Percentiles rank a stretch among this genome's conserved stretches.
phyloP scores from a whole-genome alignment of 2,888 invertebrate genomes.

The Seladonia tumulorum region DNA sequence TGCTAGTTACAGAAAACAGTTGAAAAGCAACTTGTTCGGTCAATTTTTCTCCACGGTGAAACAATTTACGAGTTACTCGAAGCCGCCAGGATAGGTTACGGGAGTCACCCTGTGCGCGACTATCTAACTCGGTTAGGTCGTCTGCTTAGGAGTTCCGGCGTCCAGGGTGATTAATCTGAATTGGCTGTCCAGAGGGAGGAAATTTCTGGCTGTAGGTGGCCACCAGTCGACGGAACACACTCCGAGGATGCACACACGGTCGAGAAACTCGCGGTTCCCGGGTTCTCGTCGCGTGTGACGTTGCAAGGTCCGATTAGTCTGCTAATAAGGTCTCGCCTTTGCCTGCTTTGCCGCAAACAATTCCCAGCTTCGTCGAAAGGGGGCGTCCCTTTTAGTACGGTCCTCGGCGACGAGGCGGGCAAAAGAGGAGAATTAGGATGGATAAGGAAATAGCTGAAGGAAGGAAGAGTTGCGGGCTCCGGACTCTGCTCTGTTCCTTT shows the following conservation, averaged over 20 bases:
- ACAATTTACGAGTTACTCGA: not conserved
- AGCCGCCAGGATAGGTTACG: not conserved
- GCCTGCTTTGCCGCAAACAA: not conserved
- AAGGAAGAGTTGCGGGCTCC: not conserved
- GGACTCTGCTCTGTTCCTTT: not conserved
- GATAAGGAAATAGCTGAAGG: slow-evolving; percentile 12
- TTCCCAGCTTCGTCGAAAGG: not conserved
- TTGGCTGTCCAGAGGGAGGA: not conserved
- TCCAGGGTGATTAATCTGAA: slow-evolving; percentile 6
- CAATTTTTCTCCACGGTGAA: not conserved
- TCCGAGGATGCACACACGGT: slow-evolving; percentile 21
- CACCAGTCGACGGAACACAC: not conserved
- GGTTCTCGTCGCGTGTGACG: not conserved
- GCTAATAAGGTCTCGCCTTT: slow-evolving; percentile 29
- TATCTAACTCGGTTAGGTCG: not conserved
- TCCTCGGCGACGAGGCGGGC: not conserved
- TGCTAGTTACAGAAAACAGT: too few relatives aligned
- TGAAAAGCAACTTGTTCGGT: not conserved
- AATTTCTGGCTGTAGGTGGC: slow-evolving; percentile 16
- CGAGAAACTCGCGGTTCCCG: slow-evolving; percentile 20
- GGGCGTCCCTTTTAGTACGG: not conserved
- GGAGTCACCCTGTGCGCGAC: not conserved
- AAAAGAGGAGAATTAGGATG: not conserved
- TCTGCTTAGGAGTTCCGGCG: not conserved
- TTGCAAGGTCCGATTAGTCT: slow-evolving; percentile 25